A percentile compares a stretch with the other conserved stretches of the same genome.
Conservation (phyloP, 2,888 invertebrate species). For the Eurois occulta region DNA sequence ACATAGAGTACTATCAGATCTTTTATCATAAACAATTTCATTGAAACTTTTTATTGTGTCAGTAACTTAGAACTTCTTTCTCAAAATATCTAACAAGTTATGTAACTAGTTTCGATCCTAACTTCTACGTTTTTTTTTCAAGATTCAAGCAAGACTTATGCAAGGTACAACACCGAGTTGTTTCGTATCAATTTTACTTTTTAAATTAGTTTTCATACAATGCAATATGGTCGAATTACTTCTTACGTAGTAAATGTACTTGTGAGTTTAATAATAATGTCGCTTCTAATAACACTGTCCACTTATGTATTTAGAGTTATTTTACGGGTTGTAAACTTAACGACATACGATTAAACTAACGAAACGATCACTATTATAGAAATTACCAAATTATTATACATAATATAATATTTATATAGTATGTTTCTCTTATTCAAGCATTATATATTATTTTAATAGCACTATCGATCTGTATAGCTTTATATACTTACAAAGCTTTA, state of each 20-base stretch:
- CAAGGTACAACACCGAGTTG: slow-evolving; percentile 17
- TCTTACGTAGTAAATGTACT: neutral
- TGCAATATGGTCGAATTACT: neutral
- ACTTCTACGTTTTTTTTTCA: slow-evolving; percentile 34
- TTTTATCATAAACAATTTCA: slow-evolving; percentile 22
- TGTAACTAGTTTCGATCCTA: slow-evolving; percentile 12
- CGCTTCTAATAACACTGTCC: neutral
- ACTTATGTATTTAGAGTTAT: neutral
- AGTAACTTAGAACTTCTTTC: slow-evolving; percentile 1
- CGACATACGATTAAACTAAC: neutral
- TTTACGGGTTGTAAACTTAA: neutral
- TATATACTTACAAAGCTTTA: neutral
- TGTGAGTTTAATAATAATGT: neutral
- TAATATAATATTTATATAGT: neutral
- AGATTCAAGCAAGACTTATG: slow-evolving; percentile 31
- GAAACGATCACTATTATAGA: neutral
- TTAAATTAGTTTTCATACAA: slow-evolving; percentile 28
- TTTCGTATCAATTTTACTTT: slow-evolving; percentile 22
- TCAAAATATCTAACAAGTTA: slow-evolving; percentile 2
- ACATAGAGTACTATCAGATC: slow-evolving; percentile 39
- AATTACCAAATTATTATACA: neutral
- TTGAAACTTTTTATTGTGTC: neutral
- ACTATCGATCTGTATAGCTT: neutral
- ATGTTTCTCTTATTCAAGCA: neutral
- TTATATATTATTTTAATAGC: neutral